phyloP scores from a whole-genome alignment of 2,113 vertebrate species.

The human region GRCh38 chr4:23438001-23438500 shows the following conservation, averaged over 20 bases:
- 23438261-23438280: neutral
- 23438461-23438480: neutral
- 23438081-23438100: neutral
- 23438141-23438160: neutral
- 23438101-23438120: neutral
- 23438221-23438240: neutral
- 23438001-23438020: neutral
- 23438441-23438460: neutral
- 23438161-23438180: neutral
- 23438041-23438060: neutral
- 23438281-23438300: neutral
- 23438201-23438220: neutral
- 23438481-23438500: neutral
- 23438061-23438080: neutral
- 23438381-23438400: neutral
- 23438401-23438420: neutral
- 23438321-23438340: neutral
- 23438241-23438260: too few relatives aligned
- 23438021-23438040: neutral
- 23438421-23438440: neutral
- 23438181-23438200: neutral
- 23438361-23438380: neutral
- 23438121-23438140: neutral
- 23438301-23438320: neutral
- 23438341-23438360: neutral